Conservation (phyloP, 2,797 vertebrate species). For the Anabacerthia variegaticeps region DNA sequence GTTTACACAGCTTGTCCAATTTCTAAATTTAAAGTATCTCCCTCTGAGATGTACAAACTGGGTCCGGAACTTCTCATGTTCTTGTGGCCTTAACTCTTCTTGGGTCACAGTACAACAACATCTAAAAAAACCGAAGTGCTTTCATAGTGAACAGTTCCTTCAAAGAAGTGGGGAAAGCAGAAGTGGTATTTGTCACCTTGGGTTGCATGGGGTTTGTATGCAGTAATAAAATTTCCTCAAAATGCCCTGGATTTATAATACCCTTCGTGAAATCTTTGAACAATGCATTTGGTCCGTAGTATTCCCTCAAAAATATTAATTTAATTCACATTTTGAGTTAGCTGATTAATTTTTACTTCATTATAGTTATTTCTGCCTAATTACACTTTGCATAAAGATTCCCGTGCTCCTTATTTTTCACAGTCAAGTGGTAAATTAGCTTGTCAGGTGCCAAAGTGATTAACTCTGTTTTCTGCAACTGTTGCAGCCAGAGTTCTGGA, state of each 20-base stretch:
- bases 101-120: background rate
- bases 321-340: background rate
- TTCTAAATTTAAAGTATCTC: slow-evolving; percentile 43
- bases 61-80: slow-evolving; percentile 38
- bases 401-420: background rate
- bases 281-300: background rate
- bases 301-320: background rate
- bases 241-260: background rate
- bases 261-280: background rate
- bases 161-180: background rate
- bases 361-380: background rate
- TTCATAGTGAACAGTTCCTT: background rate
- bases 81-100: background rate
- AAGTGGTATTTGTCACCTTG: background rate
- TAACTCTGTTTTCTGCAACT: background rate
- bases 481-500: background rate
- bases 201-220: background rate
- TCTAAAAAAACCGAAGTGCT: background rate
- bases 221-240: background rate
- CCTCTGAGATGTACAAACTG: background rate
- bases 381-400: background rate
- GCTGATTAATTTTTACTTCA: background rate
- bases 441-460: background rate
- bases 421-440: background rate
- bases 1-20: slow-evolving; percentile 41